Base-by-base conservation (phyloP, 2,888 invertebrate genomes). In the Temnothorax rugatulus region DNA sequence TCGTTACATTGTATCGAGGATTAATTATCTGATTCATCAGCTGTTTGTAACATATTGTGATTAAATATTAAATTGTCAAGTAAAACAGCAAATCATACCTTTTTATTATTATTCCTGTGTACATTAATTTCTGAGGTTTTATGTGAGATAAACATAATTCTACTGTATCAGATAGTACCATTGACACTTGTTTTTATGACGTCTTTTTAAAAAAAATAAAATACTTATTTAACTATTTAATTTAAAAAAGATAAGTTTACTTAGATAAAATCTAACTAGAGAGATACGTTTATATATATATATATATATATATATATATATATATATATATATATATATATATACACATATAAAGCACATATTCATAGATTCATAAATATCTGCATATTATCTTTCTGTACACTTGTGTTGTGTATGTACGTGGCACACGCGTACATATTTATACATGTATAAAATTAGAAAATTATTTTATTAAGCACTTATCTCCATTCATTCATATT, bases 401-500 rank as follows among this genome's bases (percentile, higher is more conserved):
- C 38, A 25, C 9, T 57, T 34, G 15, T 59, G 59, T 11, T 18
- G 18, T 29, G 4, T 47, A 9, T 66, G 15, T 34, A 34, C n/a
- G n/a, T 38, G 13, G 18, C 1, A 15, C 9, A n/a, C 52, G 15
- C 4, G 5, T 50, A 3, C 52, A 8, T n/a, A n/a, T 64, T 76
- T 76, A 59, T 75, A 54, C 8, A 68, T 8, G 54, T 57, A 82
- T 82, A 88, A 88, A 89, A 85, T 90, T 88, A 88, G 73, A 85
- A 86, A 90, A 88, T 59, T 82, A 71, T 52, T 82, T 87, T 71
- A 88, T 71, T 86, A 59, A 71, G 74, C 38, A 15, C n/a, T 66
- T 69, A 44, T 18, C 7, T n/a, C 21, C 38, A 69, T 47, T 89
- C 52, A 90, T 87, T 92, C 94, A 93, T 98, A 97, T 90, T 96